Evolutionary conservation across 2,888 invertebrate genomes (phyloP), one percentile per base, ranked within the genome.

Genomic region (Yponomeuta evonymella): DNA sequence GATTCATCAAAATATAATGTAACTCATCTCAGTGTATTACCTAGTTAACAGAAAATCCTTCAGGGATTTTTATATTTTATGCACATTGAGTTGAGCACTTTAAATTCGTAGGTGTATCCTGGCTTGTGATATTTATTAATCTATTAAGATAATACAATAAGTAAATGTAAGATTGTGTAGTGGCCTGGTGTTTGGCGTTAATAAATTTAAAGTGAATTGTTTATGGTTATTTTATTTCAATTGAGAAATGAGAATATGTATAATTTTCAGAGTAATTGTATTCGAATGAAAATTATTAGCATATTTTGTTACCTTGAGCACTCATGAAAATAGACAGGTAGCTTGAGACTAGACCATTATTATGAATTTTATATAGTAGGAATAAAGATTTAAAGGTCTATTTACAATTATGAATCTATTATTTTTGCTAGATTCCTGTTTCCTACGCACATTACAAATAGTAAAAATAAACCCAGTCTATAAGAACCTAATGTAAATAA

Each of bases 121-220:
- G 51, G 51, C 51, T 58, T 58, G 51, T 58, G 51, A 58, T 58
- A 58, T 58, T 58, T 58, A 58, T 58, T 15, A 43, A 58, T 58
- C 12, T 58, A 58, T 58, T 15, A 43, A 8, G 43, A 43, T 43
- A 15, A 58, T 58, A 15, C 51, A 5, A 58, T 58, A 58, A 58
- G 51, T 15, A 0, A 5, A 58, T 15, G 51, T 43, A 48, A 48
- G 48, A 8, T 67, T 48, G 67, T 36, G 36, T 67, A 67, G n/a
- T 30, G 30, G 30, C n/a, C 33, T 12, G 29, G 65, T 30, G 9
- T 65, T 12, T 30, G 65, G 36, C 43, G 10, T 67, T 15, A 67
- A 67, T 67, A 67, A 67, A 67, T 67, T 67, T 48, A 67, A 67
- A 48, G 67, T 67, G 12, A 43, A 43, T 36, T 48, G n/a, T 67